Base-by-base conservation (phyloP, 2,888 invertebrate genomes). In the Biston stratarius region DNA sequence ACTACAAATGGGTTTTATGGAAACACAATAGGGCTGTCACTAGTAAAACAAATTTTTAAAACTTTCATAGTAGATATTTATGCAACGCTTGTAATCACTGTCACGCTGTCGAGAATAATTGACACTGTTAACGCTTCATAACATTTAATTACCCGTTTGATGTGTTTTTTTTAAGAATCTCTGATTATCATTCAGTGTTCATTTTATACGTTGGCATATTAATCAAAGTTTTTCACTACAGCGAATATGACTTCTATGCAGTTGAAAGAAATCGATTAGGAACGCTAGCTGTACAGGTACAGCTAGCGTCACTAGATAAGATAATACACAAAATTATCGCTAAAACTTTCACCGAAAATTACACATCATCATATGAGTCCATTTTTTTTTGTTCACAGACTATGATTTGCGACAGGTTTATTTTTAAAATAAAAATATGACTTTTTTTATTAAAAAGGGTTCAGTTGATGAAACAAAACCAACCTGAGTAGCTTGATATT, bases 81-180 rank as follows among this genome's bases (percentile, higher is more conserved):
- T 59, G 48, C 38, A 59, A 49, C 24, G 48, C 11, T 36, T 49
- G 24, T 59, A 59, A 24, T 59, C 10, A 47, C 40, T 58, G 58
- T 38, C 58, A 38, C 47, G 15, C 58, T 59, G 38, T 58, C 45
- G 15, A 47, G 47, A 38, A 36, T 59, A 59, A 58, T 59, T 59
- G 49, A 47, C 24, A 2, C 24, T 59, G 11, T 24, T 38, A 38
- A 59, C 48, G 49, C 59, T 59, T 56, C 40, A 62, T 62, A 56
- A 62, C 48, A 9, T 62, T 62, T 59, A 15, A 58, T 58, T 38
- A 24, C 58, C 9, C 15, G 45, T 15, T 15, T 47, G 47, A 8
- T 45, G 9, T 36, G n/a, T n/a, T n/a, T n/a, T 12, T 12, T 48
- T 24, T 24, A 24, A 24, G 24, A 24, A 24, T 24, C 3, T 24